Evolutionary conservation across 2,797 vertebrate genomes (phyloP).

Genomic region (Todus mexicanus): DNA sequence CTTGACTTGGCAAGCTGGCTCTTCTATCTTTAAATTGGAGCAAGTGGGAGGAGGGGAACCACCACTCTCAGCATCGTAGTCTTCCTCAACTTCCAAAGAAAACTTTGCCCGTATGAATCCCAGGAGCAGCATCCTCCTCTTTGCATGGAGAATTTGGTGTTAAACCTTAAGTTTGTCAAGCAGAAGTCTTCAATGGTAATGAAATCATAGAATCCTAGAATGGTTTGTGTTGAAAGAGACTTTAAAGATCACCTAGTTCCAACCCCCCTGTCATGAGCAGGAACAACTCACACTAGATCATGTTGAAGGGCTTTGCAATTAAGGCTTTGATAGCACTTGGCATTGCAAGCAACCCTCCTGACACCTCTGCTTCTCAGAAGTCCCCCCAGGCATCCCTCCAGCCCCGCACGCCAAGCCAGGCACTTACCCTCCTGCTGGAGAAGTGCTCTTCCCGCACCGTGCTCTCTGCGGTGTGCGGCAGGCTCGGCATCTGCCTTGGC

Average conservation of each 20-base stretch:
- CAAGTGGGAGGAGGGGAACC: not conserved
- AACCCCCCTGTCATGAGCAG: not conserved
- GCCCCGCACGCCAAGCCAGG: rapidly evolving
- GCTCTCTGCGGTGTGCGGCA: slow-evolving; percentile 85
- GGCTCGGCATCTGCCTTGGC: slow-evolving; percentile 81
- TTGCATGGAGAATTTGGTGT: not conserved
- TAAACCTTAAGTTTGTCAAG: not conserved
- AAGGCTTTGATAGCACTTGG: not conserved
- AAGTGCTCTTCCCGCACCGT: slow-evolving; percentile 85
- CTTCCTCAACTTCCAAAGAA: not conserved
- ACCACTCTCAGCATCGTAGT: not conserved
- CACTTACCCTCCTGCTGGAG: slow-evolving; percentile 85
- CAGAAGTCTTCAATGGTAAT: not conserved
- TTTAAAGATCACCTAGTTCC: not conserved
- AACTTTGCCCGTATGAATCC: rapidly evolving
- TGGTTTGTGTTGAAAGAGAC: not conserved
- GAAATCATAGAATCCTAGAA: not conserved
- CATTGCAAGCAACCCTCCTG: not conserved
- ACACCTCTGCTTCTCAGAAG: not conserved
- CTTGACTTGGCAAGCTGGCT: not conserved
- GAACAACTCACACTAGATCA: too few relatives aligned
- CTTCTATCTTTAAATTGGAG: not conserved
- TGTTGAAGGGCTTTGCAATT: not conserved
- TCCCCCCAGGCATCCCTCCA: not conserved
- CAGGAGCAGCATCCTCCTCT: not conserved